phyloP scores from a whole-genome alignment of 2,888 invertebrate species.

The Chaitophorus viminalis region DNA sequence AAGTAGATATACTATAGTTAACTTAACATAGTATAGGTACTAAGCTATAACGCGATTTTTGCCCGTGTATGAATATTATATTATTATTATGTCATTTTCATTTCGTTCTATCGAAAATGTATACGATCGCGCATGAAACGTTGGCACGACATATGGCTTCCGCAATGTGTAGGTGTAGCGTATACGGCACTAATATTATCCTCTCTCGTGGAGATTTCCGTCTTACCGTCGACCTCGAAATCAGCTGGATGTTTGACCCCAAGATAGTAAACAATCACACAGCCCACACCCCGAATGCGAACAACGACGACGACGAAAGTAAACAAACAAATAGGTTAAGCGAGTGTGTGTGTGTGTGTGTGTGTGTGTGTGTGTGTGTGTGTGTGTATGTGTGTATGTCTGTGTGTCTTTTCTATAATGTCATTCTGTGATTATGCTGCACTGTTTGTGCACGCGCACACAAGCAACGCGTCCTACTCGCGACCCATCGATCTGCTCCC shows the following conservation, averaged over 20 bases:
- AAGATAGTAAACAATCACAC: neutral
- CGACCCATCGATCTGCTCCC: too few relatives aligned
- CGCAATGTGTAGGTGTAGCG: too few relatives aligned
- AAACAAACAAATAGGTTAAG: slow-evolving; percentile 16
- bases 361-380: neutral
- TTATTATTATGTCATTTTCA: too few relatives aligned
- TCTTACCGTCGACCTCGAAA: neutral
- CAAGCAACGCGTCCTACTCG: neutral
- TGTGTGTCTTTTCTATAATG: neutral
- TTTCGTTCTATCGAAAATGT: too few relatives aligned
- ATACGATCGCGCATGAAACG: too few relatives aligned
- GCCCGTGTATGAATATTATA: too few relatives aligned
- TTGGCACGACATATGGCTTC: too few relatives aligned
- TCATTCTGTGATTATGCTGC: neutral
- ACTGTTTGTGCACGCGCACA: neutral
- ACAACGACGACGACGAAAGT: neutral
- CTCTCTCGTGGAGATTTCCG: neutral
- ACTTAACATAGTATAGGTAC: too few relatives aligned
- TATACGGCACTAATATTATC: too few relatives aligned
- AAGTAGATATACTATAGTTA: too few relatives aligned
- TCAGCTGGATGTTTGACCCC: neutral
- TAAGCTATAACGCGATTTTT: too few relatives aligned
- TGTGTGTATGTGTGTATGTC: neutral
- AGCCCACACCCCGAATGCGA: neutral
- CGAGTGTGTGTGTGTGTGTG: neutral